Percentiles rank a stretch among this genome's conserved stretches.
Evolutionary conservation across 2,888 invertebrate species (phyloP).

Genomic region (Teleogryllus oceanicus): DNA sequence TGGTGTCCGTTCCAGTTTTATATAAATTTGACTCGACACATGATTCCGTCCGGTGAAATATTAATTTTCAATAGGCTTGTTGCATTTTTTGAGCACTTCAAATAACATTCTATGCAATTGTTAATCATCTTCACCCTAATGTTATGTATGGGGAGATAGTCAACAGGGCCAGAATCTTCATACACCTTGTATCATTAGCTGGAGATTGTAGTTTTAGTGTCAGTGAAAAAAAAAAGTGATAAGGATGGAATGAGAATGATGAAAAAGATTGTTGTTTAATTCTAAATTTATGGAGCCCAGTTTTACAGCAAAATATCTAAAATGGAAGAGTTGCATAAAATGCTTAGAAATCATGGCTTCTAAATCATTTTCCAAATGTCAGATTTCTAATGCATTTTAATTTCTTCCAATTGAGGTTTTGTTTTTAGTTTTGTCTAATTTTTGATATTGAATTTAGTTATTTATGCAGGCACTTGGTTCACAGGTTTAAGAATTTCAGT

Average conservation of each 20-base stretch:
- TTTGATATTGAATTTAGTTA: neutral
- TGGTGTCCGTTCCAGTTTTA: neutral
- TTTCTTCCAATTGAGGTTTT: neutral
- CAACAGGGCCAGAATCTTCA: neutral
- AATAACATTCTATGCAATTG: constrained; percentile 18
- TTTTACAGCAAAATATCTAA: neutral
- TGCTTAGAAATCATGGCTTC: neutral
- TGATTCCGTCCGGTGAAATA: neutral
- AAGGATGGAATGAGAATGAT: neutral
- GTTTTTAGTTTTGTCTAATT: too few relatives aligned
- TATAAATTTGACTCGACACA: neutral
- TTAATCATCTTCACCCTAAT: constrained; percentile 18
- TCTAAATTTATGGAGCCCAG: neutral
- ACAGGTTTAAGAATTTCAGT: neutral
- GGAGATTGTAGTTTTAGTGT: neutral
- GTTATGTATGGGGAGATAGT: neutral
- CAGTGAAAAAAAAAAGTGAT: neutral
- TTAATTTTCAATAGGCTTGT: constrained; percentile 18
- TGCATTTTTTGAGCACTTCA: neutral
- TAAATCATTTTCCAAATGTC: neutral
- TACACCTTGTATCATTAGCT: neutral
- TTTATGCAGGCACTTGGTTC: neutral
- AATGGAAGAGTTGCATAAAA: neutral
- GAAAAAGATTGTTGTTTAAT: neutral
- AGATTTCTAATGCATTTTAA: neutral